Conservation (phyloP, 2,113 vertebrate species). For the Caranx melampygus region DNA sequence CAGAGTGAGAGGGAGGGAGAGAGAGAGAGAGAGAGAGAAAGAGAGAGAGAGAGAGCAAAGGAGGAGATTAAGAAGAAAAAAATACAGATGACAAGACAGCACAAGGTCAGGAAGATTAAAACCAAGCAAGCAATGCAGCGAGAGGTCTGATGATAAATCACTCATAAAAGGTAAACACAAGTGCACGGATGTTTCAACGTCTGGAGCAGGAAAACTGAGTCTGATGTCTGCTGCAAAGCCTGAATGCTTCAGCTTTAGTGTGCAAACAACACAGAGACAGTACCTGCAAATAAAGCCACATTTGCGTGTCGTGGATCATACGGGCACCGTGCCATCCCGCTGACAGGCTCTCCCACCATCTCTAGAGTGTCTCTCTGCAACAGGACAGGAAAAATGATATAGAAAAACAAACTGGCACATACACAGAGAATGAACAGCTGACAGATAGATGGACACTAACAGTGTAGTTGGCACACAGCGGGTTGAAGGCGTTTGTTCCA, state of each 20-base stretch:
- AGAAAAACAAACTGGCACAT: slow-evolving; percentile 47
- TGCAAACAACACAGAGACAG: background rate
- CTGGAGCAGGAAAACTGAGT: slow-evolving; percentile 39
- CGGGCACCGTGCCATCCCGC: slow-evolving; percentile 97
- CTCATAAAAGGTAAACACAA: slow-evolving; percentile 73
- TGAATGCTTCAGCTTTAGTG: background rate
- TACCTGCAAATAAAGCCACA: slow-evolving; percentile 96
- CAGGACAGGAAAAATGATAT: slow-evolving; percentile 2
- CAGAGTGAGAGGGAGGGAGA: slow-evolving; percentile 5
- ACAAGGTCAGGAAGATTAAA: slow-evolving; percentile 80
- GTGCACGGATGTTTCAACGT: slow-evolving; percentile 36
- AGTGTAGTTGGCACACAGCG: slow-evolving; percentile 95
- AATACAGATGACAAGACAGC: slow-evolving; percentile 72
- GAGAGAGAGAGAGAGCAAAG: background rate
- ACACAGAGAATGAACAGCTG: slow-evolving; percentile 17
- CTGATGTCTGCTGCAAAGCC: slow-evolving; percentile 16
- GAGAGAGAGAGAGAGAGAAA: slow-evolving; percentile 3
- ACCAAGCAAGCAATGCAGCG: slow-evolving; percentile 68
- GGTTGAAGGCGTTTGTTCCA: slow-evolving; percentile 98
- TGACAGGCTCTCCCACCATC: slow-evolving; percentile 91
- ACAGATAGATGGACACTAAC: slow-evolving; percentile 84
- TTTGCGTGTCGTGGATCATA: slow-evolving; percentile 98
- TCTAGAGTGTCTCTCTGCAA: slow-evolving; percentile 92
- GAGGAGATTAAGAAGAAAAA: slow-evolving; percentile 56
- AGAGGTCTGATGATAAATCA: slow-evolving; percentile 74